A percentile compares a stretch with the other conserved stretches of the same genome.
Evolutionary conservation across 2,888 invertebrate species (phyloP).

Genomic region (Cosmopolites sordidus): DNA sequence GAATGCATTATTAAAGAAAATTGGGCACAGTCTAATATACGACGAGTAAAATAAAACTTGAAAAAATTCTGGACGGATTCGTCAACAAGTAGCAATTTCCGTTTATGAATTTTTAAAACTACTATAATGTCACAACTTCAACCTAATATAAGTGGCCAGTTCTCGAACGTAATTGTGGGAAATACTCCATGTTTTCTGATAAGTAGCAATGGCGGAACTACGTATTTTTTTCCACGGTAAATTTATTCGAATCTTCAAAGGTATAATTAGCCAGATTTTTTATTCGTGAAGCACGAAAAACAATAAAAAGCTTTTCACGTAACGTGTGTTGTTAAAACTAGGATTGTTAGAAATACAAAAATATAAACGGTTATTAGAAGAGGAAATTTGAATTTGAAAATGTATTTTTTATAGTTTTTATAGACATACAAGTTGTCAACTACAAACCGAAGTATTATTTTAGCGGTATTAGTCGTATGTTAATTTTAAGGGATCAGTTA

Average conservation of each 20-base stretch:
- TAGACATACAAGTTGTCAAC: no score
- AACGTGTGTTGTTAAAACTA: no score
- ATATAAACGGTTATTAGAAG: no score
- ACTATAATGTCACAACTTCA: slow-evolving; percentile 3
- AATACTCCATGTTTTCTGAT: slow-evolving; percentile 4
- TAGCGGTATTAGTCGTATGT: no score
- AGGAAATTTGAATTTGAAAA: no score
- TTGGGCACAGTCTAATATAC: neutral
- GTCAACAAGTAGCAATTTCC: slow-evolving; percentile 6
- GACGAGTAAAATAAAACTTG: slow-evolving; percentile 4
- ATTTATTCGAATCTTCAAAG: neutral
- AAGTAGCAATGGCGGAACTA: neutral
- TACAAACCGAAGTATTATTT: no score
- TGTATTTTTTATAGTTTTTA: no score
- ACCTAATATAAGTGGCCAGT: slow-evolving; percentile 6
- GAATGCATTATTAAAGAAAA: neutral
- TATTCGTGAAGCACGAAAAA: neutral
- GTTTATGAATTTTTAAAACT: slow-evolving; percentile 10
- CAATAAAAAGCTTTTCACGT: no score
- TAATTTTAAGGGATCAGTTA: no score
- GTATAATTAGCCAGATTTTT: neutral
- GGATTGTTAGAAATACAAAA: no score
- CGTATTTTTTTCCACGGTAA: neutral
- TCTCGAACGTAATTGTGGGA: slow-evolving; percentile 8
- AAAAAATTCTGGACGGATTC: slow-evolving; percentile 1